Evolutionary conservation across 2,113 vertebrate genomes (phyloP), one percentile per base, ranked within the genome.

Genomic region (Phaethornis superciliosus): DNA sequence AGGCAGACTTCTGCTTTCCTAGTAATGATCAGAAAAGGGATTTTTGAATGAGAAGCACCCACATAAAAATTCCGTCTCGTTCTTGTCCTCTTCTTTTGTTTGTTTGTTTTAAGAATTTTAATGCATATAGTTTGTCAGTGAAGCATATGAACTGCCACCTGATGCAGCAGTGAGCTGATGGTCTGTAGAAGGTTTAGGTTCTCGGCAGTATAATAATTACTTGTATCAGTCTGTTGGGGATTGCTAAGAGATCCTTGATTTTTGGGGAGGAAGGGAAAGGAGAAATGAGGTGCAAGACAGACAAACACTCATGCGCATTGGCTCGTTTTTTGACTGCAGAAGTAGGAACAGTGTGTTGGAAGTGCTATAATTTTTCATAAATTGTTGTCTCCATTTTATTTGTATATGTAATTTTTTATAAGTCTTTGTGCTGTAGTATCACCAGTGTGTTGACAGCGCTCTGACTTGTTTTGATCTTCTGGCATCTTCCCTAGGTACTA

Each of bases 401-500:
- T 1, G 0, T 22, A 7, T 49, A 5, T 0, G 0, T 55, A 1
- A 0, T 21, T n/a, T n/a, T n/a, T n/a, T n/a, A n/a, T n/a, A n/a
- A n/a, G 4, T 42, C 59, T 87, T 93, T 67, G 6, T 40, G 9
- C 18, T 70, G 10, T 33, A 52, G 33, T n/a, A 44, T 26, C 11
- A 17, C 30, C 37, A 9, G 5, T 22, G 26, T 77, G 58, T 44
- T 70, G 40, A 15, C 11, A 23, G 55, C 0, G 2, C 51, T 86
- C 8, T 85, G 4, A 14, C 88, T 59, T 59, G 30, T 5, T 71
- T 68, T 89, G 35, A 20, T 58, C 7, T 4, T 2, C 16, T 40
- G 62, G 4, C 17, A 5, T 65, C n/a, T 82, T 71, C 63, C 28
- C 26, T 67, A 99, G 99, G 99, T 91, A 99, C 99, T 0, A 97